Evolutionary conservation across 2,113 vertebrate genomes (phyloP).

Genomic region (Takifugu flavidus): DNA sequence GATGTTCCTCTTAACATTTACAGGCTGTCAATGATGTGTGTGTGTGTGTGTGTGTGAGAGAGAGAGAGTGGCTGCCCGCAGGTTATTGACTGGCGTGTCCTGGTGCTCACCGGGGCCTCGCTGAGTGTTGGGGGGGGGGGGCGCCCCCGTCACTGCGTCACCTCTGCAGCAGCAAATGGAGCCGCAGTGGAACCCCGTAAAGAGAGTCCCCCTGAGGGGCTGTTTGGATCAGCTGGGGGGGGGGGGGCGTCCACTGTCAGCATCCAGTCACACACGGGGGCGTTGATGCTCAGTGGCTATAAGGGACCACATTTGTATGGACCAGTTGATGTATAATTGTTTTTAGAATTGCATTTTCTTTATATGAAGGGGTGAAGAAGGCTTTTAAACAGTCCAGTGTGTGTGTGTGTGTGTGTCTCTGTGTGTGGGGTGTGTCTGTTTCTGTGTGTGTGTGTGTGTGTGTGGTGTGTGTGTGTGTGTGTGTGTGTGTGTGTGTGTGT

Average conservation of each 20-base stretch:
- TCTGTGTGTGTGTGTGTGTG: no score
- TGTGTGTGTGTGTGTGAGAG: constrained; percentile 8
- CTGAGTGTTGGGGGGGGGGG: constrained; percentile 38
- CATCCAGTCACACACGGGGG: no score
- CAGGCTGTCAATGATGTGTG: constrained; percentile 18
- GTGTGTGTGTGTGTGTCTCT: no score
- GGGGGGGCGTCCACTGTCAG: no score
- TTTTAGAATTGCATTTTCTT: no score
- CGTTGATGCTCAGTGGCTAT: no score
- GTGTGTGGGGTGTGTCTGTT: no score
- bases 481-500: constrained; percentile 15
- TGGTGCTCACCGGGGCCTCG: constrained; percentile 52
- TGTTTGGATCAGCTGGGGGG: constrained; percentile 66
- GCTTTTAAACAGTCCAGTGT: no score
- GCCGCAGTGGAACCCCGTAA: constrained; percentile 65
- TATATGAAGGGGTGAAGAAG: no score
- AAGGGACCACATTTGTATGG: no score
- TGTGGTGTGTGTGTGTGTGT: no score
- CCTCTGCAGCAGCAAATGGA: constrained; percentile 68
- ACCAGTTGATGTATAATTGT: no score
- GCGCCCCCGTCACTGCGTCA: constrained; percentile 61
- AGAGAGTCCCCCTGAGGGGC: constrained; percentile 63
- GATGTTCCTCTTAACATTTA: constrained; percentile 19
- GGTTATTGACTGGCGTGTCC: constrained; percentile 63
- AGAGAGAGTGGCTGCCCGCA: constrained; percentile 29